Base-by-base conservation (phyloP, 2,797 vertebrate species). In the Uromys caudimaculatus region DNA sequence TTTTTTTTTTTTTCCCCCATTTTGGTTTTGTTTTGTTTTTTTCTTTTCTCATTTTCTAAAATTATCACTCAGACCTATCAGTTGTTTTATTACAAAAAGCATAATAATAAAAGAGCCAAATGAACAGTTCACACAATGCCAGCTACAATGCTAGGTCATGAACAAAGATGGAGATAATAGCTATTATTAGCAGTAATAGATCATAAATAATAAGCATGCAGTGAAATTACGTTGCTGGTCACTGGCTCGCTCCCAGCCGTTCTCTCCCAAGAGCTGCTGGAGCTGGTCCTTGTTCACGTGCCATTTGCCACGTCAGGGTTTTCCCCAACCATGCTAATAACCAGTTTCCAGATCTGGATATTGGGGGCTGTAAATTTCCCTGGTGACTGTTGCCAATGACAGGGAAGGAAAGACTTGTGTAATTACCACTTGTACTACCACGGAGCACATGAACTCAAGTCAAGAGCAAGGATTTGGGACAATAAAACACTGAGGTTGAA, bases 361-460 rank as follows among this genome's bases (percentile, higher is more conserved):
- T 96, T 96, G 95, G 97, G 96, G 96, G 96, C 79, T 98, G 97
- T 98, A 98, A 98, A 98, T 98, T 98, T 98, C 96, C 95, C 97
- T 93, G 94, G 97, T 97, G 97, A 98, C 98, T 95, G 97, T 96
- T 98, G 98, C 97, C 97, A 98, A 93, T 98, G 98, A 98, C 98
- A 98, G 97, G 96, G 97, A 97, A 98, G 97, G 98, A 98, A 99
- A 98, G 97, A 94, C 97, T 97, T 98, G 96, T 87, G 93, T 98
- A 98, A 98, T 98, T 98, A 98, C 97, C 96, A 96, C 97, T 98
- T 98, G 98, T 98, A 97, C 97, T 98, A 98, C 97, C 98, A 98
- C 95, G 4, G 90, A 97, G 97, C 97, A 98, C 96, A 97, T 96
- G 98, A 98, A 97, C 97, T 98, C 96, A 97, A 97, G 97, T 97